phyloP scores from a whole-genome alignment of 2,113 vertebrate genomes.

The Pelusios castaneus region DNA sequence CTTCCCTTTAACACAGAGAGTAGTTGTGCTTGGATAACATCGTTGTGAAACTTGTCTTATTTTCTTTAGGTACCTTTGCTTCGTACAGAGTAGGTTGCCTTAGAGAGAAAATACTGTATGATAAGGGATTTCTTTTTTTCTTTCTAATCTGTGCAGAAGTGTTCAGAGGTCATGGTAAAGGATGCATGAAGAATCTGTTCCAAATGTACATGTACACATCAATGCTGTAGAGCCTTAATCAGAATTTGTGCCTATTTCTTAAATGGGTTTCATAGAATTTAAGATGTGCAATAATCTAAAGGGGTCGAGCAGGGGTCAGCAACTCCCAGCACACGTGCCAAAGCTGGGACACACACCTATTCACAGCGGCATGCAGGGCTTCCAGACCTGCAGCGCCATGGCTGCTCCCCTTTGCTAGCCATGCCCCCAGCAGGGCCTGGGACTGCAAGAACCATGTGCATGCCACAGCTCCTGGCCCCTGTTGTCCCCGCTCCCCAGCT shows the following conservation, averaged over 20 bases:
- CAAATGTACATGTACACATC: neutral
- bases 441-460: too few relatives aligned
- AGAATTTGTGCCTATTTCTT: neutral
- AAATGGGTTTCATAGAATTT: neutral
- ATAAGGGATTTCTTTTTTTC: neutral
- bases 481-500: too few relatives aligned
- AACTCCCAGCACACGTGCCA: too few relatives aligned
- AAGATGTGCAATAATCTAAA: neutral
- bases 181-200: neutral
- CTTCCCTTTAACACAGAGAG: neutral
- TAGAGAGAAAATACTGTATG: neutral
- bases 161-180: neutral
- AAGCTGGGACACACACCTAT: too few relatives aligned
- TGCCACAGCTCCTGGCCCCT: too few relatives aligned
- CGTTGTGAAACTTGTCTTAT: neutral
- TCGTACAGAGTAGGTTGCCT: neutral
- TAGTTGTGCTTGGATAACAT: neutral
- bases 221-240: neutral
- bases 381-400: too few relatives aligned
- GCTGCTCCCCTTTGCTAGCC: too few relatives aligned
- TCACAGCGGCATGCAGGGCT: too few relatives aligned
- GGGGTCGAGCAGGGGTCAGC: too few relatives aligned
- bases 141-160: neutral
- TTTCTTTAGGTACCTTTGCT: neutral
- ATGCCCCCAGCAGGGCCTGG: too few relatives aligned